Evolutionary conservation across 35 echinoderm and acorn worm genomes (phyloP).

Genomic region (Acanthaster planci): DNA sequence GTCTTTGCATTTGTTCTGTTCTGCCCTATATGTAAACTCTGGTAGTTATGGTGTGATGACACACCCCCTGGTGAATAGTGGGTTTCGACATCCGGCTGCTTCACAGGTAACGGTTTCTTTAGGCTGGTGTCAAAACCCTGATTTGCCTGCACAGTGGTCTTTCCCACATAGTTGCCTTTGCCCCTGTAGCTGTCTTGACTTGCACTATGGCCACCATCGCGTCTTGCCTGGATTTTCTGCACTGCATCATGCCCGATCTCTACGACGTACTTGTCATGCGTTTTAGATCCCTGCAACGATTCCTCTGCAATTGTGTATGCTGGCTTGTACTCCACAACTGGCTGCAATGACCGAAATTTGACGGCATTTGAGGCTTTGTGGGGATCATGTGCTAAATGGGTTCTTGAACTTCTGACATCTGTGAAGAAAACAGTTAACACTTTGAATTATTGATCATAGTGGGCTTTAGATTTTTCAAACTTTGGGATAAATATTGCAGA

Average conservation of each 20-base stretch:
- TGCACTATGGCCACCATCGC: background rate
- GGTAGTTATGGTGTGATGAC: too few species aligned
- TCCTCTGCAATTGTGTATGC: slow-evolving; percentile 9
- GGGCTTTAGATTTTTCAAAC: too few species aligned
- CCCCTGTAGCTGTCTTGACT: background rate
- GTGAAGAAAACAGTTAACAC: too few species aligned
- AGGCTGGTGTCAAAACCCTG: background rate
- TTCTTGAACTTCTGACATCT: background rate
- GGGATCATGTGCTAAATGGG: background rate
- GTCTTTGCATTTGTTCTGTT: too few species aligned
- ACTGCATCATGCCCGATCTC: slow-evolving; percentile 84
- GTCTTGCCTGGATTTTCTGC: background rate
- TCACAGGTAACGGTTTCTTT: background rate
- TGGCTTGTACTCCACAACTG: slow-evolving; percentile 35
- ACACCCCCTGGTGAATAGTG: too few species aligned
- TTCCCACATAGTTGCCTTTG: background rate
- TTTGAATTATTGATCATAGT: too few species aligned
- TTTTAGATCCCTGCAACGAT: slow-evolving; percentile 23
- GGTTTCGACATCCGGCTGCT: background rate
- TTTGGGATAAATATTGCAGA: too few species aligned
- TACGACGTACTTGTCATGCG: slow-evolving; percentile 33
- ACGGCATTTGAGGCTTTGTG: background rate
- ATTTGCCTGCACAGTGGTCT: background rate
- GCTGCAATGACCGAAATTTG: background rate
- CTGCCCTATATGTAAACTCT: background rate